phyloP scores from a whole-genome alignment of 2,797 vertebrate species.

The Etheostoma perlongum region DNA sequence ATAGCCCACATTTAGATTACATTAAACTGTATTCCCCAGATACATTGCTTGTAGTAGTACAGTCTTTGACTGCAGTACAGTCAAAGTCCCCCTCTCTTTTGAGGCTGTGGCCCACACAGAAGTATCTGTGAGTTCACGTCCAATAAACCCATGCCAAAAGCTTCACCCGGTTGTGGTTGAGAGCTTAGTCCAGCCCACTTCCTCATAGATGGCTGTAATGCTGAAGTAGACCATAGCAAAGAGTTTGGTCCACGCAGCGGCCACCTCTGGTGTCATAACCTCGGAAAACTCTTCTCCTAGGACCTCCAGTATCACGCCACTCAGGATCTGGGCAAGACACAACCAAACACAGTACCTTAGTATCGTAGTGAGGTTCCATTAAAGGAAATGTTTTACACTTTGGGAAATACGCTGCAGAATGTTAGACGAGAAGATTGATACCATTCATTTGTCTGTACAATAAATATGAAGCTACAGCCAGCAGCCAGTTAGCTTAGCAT shows the following conservation, averaged over 20 bases:
- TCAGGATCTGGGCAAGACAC: constrained; percentile 86
- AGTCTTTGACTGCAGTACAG: too few species aligned
- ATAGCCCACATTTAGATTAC: constrained; percentile 39
- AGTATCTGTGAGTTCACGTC: constrained; percentile 20
- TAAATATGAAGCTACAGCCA: too few species aligned
- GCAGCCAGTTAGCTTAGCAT: neutral
- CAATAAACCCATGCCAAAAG: neutral
- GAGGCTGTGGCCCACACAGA: constrained; percentile 12
- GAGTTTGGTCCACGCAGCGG: constrained; percentile 93
- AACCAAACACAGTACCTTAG: neutral
- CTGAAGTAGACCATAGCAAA: constrained; percentile 86
- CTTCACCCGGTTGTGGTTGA: constrained; percentile 77
- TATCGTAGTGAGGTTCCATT: neutral
- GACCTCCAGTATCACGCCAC: constrained; percentile 93
- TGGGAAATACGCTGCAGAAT: neutral
- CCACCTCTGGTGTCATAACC: constrained; percentile 88
- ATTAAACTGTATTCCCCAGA: constrained; percentile 40
- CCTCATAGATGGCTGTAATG: constrained; percentile 88
- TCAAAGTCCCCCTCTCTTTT: constrained; percentile 24
- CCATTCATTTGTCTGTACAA: neutral
- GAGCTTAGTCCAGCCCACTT: constrained; percentile 91
- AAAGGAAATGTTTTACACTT: neutral
- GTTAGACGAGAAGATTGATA: neutral
- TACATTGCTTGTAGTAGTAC: too few species aligned
- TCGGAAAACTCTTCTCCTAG: constrained; percentile 89